Evolutionary conservation across 2,888 invertebrate species (phyloP).

Genomic region (Synergus itoensis): DNA sequence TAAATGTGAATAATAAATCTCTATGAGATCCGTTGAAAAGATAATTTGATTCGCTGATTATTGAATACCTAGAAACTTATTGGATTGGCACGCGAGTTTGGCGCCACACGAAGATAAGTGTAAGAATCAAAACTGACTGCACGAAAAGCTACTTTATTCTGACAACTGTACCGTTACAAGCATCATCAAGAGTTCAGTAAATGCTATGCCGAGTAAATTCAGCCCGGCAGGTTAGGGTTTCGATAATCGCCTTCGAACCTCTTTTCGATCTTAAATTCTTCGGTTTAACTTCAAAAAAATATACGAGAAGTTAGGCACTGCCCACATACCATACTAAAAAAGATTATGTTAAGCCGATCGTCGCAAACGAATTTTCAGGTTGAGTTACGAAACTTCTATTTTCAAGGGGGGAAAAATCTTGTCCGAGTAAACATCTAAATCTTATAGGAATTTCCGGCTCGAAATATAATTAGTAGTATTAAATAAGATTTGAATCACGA

Average conservation of each 20-base stretch:
- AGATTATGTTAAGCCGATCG: not conserved
- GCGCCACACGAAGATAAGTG: not conserved
- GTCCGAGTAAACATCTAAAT: not conserved
- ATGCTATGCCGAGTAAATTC: constrained; percentile 7
- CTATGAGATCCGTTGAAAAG: not conserved
- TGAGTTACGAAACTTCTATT: not conserved
- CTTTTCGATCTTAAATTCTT: constrained; percentile 30
- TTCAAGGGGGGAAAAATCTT: not conserved
- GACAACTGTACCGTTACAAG: not conserved
- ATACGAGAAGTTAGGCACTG: not conserved
- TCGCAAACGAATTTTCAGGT: not conserved
- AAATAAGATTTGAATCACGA: not conserved
- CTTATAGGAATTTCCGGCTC: not conserved
- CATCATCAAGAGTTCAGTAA: constrained; percentile 9
- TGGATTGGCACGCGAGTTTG: not conserved
- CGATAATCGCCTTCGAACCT: constrained; percentile 5
- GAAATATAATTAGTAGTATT: not conserved
- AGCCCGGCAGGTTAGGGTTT: not conserved
- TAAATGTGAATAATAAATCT: no score
- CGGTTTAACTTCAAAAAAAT: constrained; percentile 18
- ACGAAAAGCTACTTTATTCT: constrained; percentile 23
- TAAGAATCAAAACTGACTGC: not conserved
- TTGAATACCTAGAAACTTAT: not conserved
- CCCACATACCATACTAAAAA: not conserved
- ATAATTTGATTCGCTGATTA: not conserved